A percentile compares a stretch with the other conserved stretches of the same genome.
Conservation (phyloP, 2,888 invertebrate genomes). For the Eristalis pertinax region DNA sequence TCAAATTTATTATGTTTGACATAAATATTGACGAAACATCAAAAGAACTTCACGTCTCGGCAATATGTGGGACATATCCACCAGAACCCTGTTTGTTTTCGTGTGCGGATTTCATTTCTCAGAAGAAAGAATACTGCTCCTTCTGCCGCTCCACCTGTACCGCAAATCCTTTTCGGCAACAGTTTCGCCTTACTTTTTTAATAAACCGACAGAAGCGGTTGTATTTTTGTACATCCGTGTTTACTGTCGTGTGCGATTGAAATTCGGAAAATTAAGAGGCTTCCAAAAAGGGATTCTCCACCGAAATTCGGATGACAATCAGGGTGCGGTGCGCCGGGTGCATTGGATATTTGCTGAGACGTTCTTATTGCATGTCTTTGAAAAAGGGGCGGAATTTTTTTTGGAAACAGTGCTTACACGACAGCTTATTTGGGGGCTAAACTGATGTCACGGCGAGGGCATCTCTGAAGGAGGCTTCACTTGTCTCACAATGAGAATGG, state of each 20-base stretch:
- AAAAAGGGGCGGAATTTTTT: neutral
- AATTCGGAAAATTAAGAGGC: constrained; percentile 42
- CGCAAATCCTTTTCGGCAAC: constrained; percentile 13
- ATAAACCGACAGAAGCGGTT: neutral
- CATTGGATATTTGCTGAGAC: neutral
- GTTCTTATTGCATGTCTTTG: neutral
- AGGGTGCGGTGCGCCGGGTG: neutral
- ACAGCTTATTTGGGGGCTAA: neutral
- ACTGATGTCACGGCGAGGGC: neutral
- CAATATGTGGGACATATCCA: constrained; percentile 31
- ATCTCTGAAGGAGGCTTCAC: too few species aligned
- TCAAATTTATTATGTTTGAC: constrained; percentile 58
- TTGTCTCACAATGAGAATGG: too few species aligned
- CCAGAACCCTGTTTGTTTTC: constrained; percentile 43
- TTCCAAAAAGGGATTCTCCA: constrained; percentile 5
- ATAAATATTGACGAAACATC: constrained; percentile 51
- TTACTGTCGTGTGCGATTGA: constrained; percentile 28
- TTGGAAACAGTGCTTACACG: neutral
- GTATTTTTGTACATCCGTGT: constrained; percentile 8
- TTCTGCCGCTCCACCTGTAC: neutral
- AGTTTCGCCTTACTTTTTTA: neutral
- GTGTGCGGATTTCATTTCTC: constrained; percentile 27
- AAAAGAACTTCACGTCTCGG: constrained; percentile 16
- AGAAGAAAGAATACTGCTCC: neutral
- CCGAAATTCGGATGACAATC: neutral